Evolutionary conservation across 1,140 invertebrate genomes (phyloP).

Genomic region (Zaprionus kolodkinae): DNA sequence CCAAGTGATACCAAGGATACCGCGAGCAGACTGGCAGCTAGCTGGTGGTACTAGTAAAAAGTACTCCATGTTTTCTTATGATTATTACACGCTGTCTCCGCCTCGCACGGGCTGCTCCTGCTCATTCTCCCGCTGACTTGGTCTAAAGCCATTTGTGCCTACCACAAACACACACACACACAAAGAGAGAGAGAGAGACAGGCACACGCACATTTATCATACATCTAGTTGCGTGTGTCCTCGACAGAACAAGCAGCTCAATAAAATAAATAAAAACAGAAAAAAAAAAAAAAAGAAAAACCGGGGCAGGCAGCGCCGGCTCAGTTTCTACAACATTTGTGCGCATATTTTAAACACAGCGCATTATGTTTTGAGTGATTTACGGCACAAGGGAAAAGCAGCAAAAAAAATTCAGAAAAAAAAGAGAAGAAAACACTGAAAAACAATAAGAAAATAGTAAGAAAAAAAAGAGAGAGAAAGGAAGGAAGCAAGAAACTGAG

Average conservation of each 20-base stretch:
- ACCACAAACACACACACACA: slow-evolving; percentile 11
- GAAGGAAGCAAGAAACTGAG: slow-evolving; percentile 14
- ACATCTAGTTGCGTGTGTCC: slow-evolving; percentile 61
- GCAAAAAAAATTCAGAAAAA: slow-evolving; percentile 21
- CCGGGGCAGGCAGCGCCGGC: slow-evolving; percentile 51
- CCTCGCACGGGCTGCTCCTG: not conserved
- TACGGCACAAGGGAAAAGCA: slow-evolving; percentile 45
- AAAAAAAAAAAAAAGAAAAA: slow-evolving; percentile 24
- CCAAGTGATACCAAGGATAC: not conserved
- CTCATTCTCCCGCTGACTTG: not conserved
- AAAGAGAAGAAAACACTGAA: slow-evolving; percentile 28
- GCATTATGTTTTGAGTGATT: slow-evolving; percentile 80
- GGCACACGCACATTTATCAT: slow-evolving; percentile 23
- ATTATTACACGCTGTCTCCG: slow-evolving; percentile 16
- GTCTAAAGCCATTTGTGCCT: slow-evolving; percentile 37
- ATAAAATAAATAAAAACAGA: slow-evolving; percentile 55
- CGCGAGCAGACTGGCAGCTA: not conserved
- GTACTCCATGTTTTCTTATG: slow-evolving; percentile 36
- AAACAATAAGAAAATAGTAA: slow-evolving; percentile 29
- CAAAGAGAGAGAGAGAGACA: not conserved
- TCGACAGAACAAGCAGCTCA: slow-evolving; percentile 58
- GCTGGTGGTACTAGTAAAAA: not conserved
- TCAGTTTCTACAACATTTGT: slow-evolving; percentile 64
- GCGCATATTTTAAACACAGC: slow-evolving; percentile 75
- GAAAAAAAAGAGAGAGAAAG: slow-evolving; percentile 16